Conservation (phyloP, 1,140 invertebrate species). For the Doryteuthis pealeii region DNA sequence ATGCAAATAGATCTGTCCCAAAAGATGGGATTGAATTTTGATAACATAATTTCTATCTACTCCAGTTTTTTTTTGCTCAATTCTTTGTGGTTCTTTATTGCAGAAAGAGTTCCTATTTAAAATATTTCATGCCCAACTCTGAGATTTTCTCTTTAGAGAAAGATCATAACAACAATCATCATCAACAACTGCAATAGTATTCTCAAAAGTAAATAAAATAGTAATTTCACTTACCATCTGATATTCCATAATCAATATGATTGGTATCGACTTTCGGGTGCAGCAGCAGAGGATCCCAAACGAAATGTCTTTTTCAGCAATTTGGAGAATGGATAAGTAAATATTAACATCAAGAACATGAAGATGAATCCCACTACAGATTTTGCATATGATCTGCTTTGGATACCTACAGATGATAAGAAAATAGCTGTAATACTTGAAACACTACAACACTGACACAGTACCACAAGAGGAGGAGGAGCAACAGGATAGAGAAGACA, state of each 20-base stretch:
- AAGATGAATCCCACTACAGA: conserved; percentile 30
- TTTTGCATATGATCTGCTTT: conserved; percentile 27
- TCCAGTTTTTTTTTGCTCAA: no score
- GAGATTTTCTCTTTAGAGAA: no score
- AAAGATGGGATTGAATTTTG: no score
- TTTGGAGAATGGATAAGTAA: conserved; percentile 34
- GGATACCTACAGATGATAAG: conserved; percentile 30
- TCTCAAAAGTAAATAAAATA: no score
- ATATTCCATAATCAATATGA: conserved; percentile 41
- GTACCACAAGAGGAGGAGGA: background rate
- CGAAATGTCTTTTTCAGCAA: conserved; percentile 18
- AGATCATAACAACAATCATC: no score
- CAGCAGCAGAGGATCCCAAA: conserved; percentile 11
- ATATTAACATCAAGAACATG: conserved; percentile 27
- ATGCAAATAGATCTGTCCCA: no score
- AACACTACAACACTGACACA: background rate
- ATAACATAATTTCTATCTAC: no score
- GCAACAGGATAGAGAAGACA: background rate
- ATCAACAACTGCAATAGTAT: no score
- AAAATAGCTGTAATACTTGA: background rate
- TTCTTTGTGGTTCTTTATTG: no score
- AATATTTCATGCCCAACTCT: no score
- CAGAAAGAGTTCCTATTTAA: no score
- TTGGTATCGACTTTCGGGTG: conserved; percentile 14
- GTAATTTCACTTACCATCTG: conserved; percentile 45